Evolutionary conservation across 1,140 invertebrate species (phyloP).

Genomic region (Polypedilum pembai): DNA sequence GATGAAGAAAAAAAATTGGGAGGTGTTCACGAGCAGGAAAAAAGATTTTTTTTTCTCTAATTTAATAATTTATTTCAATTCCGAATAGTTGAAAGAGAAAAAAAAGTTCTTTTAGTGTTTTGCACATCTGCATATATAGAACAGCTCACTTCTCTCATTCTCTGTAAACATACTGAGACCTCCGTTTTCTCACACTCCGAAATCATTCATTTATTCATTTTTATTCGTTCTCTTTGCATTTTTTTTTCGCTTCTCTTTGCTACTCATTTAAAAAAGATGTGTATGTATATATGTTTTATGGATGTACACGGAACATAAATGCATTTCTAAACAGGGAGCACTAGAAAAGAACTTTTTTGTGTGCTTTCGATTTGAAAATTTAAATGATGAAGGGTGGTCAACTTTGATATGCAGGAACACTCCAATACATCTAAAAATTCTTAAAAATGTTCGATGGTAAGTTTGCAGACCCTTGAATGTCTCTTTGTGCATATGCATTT

Average conservation of each 20-base stretch:
- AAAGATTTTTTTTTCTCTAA: not conserved
- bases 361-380: too few relatives aligned
- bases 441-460: too few relatives aligned
- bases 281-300: not conserved
- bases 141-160: too few relatives aligned
- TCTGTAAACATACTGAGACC: too few relatives aligned
- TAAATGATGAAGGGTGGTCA: too few relatives aligned
- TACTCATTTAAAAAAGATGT: not conserved
- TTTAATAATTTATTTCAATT: constrained; percentile 15
- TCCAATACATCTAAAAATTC: too few relatives aligned
- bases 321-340: not conserved
- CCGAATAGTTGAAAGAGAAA: not conserved
- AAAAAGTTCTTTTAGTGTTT: not conserved
- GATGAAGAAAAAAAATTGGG: not conserved
- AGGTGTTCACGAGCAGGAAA: not conserved
- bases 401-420: too few relatives aligned
- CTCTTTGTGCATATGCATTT: too few relatives aligned
- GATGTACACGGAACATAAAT: not conserved
- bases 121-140: constrained; percentile 9
- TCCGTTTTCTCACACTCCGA: too few relatives aligned
- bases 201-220: not conserved
- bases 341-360: too few relatives aligned
- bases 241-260: not conserved
- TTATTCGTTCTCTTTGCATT: not conserved
- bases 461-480: too few relatives aligned